phyloP scores from a whole-genome alignment of 2,797 vertebrate genomes.

The Gorsachius magnificus region DNA sequence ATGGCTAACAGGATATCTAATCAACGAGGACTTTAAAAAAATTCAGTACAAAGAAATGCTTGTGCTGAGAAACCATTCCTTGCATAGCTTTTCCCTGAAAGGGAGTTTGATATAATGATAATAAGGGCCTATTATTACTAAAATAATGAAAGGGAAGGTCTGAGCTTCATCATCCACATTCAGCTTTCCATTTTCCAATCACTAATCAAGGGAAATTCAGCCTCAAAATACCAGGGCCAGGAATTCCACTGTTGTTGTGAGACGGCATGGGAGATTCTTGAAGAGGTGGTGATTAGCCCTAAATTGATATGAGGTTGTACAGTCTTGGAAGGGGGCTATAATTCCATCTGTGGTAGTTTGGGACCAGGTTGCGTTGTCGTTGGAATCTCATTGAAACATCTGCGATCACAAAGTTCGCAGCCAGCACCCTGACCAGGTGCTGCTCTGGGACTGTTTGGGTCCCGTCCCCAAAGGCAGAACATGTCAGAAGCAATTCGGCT shows the following conservation, averaged over 20 bases:
- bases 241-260: background rate
- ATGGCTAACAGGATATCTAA: slow-evolving; percentile 4
- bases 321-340: background rate
- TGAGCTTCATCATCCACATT: slow-evolving; percentile 20
- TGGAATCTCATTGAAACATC: background rate
- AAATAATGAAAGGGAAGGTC: background rate
- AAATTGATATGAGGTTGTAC: background rate
- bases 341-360: background rate
- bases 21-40: slow-evolving; percentile 43
- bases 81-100: background rate
- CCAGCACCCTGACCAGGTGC: background rate
- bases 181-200: slow-evolving; percentile 1
- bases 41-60: background rate
- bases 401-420: background rate
- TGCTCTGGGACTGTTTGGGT: background rate
- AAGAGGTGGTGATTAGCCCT: background rate
- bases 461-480: background rate
- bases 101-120: slow-evolving; percentile 1
- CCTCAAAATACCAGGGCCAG: background rate
- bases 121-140: background rate
- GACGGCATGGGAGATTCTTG: background rate
- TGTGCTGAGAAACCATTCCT: slow-evolving; percentile 12
- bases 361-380: background rate
- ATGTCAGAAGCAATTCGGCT: background rate
- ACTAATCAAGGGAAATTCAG: slow-evolving; percentile 5